Evolutionary conservation across 2,113 vertebrate species (phyloP), one percentile per base, ranked within the genome.

Genomic region (Pollimyrus isidori): DNA sequence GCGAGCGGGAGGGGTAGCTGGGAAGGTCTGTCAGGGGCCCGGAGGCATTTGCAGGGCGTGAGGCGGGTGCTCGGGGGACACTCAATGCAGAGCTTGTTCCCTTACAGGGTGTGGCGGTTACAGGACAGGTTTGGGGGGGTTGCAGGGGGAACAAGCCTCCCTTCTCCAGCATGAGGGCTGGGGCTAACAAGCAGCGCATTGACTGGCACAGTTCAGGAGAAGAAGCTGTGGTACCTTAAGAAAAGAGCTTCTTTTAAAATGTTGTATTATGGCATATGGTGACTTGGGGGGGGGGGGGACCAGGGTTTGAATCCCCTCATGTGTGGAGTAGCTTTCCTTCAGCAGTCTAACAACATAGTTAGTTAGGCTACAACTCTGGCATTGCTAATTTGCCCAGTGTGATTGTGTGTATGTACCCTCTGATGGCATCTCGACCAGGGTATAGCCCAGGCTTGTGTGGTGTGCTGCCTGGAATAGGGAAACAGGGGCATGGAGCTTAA

Each of bases 101-200:
- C 91, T 30, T 58, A 90, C 90, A 93, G 92, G 94, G 93, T 93
- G 92, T 91, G 91, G 90, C 93, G 93, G 92, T 92, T 92, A 94
- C 92, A 93, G 92, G 94, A 94, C 94, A 95, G 93, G 93, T 93
- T 92, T 7, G 65, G n/a, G 26, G 65, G 62, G 26, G 58, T 69
- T 65, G 92, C 91, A 93, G 88, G 92, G 94, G 93, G 95, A 95
- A 95, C 94, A 95, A 95, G 94, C 94, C 94, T 95, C 94, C 93
- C 94, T 95, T 95, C 93, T 94, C 89, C 80, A 93, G 94, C 95
- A 94, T 94, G 95, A 95, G 93, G 91, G 93, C 92, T 93, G 91
- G 93, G 94, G 93, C 94, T 94, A 95, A 95, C 95, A 95, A 95
- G 94, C 94, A 93, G 89, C 93, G 94, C 90, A 95, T 95, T 95